A percentile compares a stretch with the other conserved stretches of the same genome.
Evolutionary conservation across 1,140 invertebrate genomes (phyloP).

Genomic region (Leptopilina boulardi): DNA sequence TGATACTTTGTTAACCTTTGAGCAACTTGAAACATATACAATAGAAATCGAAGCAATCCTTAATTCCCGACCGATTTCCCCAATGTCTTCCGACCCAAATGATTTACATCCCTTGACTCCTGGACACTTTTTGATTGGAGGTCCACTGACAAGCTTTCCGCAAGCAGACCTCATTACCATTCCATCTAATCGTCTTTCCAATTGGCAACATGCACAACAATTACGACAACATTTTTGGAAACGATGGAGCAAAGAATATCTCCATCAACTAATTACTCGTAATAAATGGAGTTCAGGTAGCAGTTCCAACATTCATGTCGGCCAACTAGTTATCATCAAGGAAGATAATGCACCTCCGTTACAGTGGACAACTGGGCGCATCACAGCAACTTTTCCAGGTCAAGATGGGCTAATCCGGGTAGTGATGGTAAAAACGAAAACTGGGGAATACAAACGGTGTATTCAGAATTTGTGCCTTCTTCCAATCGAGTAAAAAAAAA

Average conservation of each 20-base stretch:
- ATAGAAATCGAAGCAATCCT: conserved; percentile 41
- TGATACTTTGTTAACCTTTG: conserved; percentile 42
- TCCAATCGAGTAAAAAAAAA: conserved; percentile 25
- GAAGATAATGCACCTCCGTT: conserved; percentile 49
- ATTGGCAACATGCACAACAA: conserved; percentile 44
- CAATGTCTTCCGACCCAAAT: conserved; percentile 2
- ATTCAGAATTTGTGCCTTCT: conserved; percentile 39
- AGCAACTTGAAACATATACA: conserved; percentile 19
- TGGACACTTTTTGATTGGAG: conserved; percentile 54
- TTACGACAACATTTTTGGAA: conserved; percentile 47
- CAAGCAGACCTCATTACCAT: conserved; percentile 42
- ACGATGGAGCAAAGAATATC: conserved; percentile 44
- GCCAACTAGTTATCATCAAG: conserved; percentile 42
- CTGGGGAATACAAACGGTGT: conserved; percentile 41
- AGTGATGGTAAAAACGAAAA: conserved; percentile 44
- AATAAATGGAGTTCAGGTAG: conserved; percentile 37
- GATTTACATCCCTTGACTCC: conserved; percentile 46
- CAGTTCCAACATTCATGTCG: neutral
- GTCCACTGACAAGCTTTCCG: conserved; percentile 38
- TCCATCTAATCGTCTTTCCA: conserved; percentile 41
- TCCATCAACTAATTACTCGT: conserved; percentile 40
- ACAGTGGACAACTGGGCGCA: conserved; percentile 52
- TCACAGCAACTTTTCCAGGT: conserved; percentile 49
- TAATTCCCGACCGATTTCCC: neutral
- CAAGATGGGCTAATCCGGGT: conserved; percentile 46